These are phyloP conservation scores for Chironomus tepperi DNA, from an alignment of 1,140 invertebrate species.

Conservation along the genomic window DNA sequence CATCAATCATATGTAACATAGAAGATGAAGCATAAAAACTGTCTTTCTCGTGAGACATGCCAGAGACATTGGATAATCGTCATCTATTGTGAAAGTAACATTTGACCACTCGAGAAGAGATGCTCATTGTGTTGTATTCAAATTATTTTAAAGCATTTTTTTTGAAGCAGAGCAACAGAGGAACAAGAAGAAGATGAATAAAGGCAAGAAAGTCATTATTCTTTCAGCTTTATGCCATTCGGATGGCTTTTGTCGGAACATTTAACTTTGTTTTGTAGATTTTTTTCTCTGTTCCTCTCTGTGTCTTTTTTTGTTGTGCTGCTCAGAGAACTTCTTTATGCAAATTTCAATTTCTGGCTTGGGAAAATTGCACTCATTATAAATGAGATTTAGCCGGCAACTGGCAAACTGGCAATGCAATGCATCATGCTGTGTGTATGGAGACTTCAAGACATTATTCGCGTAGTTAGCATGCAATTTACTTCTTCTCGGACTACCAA, in stretches of 20 bases:
- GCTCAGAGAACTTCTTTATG: slow-evolving; percentile 18
- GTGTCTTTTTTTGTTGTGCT: not conserved
- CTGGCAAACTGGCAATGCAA: not conserved
- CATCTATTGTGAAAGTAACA: not conserved
- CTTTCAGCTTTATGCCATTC: slow-evolving; percentile 20
- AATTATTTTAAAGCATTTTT: not conserved
- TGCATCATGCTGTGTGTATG: slow-evolving; percentile 9
- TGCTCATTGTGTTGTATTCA: not conserved
- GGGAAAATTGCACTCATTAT: not conserved
- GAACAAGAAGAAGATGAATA: not conserved
- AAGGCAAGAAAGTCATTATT: slow-evolving; percentile 22
- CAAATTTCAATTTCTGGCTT: slow-evolving; percentile 5
- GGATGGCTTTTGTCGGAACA: slow-evolving; percentile 18
- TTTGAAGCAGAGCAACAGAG: not conserved
- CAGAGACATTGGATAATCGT: not conserved
- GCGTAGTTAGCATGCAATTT: too few species aligned
- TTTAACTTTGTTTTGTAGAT: not conserved
- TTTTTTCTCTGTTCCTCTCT: not conserved
- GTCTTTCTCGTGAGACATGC: not conserved
- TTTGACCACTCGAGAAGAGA: not conserved
- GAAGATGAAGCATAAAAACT: not conserved
- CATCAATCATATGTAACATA: not conserved
- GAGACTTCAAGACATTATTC: too few species aligned
- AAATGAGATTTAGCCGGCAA: slow-evolving; percentile 10
- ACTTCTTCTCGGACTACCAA: not conserved